phyloP scores from a whole-genome alignment of 2,113 vertebrate species.

The Acinonyx jubatus region DNA sequence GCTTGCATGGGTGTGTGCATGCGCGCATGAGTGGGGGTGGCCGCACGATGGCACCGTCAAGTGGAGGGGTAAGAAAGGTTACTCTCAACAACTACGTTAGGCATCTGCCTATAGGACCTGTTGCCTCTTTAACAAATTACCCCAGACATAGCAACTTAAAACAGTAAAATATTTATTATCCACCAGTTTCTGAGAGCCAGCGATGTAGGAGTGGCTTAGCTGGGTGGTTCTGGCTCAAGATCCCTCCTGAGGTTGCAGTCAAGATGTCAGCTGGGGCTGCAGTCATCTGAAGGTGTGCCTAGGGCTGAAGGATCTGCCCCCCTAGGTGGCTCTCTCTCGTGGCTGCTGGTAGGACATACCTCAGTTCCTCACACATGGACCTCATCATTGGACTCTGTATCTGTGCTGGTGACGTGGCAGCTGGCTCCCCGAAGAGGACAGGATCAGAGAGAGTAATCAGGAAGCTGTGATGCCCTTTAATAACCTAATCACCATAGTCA shows the following conservation, averaged over 20 bases:
- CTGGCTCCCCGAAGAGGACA: not conserved
- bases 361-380: not conserved
- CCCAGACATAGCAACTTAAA: not conserved
- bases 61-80: not conserved
- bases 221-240: not conserved
- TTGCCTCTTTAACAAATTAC: not conserved
- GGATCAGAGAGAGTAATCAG: not conserved
- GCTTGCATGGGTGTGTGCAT: not conserved
- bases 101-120: not conserved
- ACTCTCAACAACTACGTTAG: not conserved
- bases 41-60: not conserved
- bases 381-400: not conserved
- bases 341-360: not conserved
- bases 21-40: rapidly evolving
- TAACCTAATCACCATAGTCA: not conserved
- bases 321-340: not conserved
- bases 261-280: no score
- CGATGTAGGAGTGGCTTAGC: not conserved
- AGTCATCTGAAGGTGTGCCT: not conserved
- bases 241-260: not conserved
- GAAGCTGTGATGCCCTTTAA: not conserved
- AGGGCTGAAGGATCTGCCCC: not conserved
- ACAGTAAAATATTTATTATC: not conserved
- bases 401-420: not conserved
- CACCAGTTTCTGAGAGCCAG: not conserved